These are phyloP conservation scores for Dysmachus trigonus DNA, from an alignment of 2,888 invertebrate genomes.

Conservation along the genomic window DNA sequence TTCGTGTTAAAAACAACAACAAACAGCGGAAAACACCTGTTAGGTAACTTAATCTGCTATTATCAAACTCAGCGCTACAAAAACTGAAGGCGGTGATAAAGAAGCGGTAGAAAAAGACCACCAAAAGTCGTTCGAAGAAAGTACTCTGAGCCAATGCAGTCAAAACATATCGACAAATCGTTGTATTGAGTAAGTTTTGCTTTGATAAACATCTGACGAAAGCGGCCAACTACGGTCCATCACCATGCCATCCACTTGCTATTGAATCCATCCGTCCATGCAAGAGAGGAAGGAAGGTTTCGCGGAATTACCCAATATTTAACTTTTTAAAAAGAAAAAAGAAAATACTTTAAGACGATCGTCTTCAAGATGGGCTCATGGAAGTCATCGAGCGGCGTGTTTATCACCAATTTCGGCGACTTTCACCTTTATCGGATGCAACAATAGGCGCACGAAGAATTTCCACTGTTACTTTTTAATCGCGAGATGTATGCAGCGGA, in stretches of 20 bases:
- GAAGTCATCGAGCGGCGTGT: neutral
- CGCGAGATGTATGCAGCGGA: neutral
- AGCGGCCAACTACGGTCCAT: neutral
- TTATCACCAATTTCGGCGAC: constrained; percentile 23
- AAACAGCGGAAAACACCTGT: constrained; percentile 10
- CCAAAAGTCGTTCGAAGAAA: constrained; percentile 5
- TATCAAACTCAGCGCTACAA: neutral
- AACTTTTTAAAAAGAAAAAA: neutral
- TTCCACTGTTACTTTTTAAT: constrained; percentile 14
- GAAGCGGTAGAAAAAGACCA: neutral
- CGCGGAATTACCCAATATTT: neutral
- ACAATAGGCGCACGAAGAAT: neutral
- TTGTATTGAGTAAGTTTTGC: neutral
- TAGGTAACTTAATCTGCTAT: neutral
- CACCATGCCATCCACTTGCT: neutral
- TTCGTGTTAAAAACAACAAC: neutral
- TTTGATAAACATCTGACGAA: neutral
- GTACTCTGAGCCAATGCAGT: neutral
- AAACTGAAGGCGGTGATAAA: neutral
- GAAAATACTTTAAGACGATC: neutral
- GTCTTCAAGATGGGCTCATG: neutral
- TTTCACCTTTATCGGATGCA: constrained; percentile 28
- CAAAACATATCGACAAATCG: neutral
- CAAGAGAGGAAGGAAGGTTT: neutral
- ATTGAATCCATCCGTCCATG: neutral